Base-by-base conservation (phyloP, 2,888 invertebrate genomes). In the Xestia rhomboidea region DNA sequence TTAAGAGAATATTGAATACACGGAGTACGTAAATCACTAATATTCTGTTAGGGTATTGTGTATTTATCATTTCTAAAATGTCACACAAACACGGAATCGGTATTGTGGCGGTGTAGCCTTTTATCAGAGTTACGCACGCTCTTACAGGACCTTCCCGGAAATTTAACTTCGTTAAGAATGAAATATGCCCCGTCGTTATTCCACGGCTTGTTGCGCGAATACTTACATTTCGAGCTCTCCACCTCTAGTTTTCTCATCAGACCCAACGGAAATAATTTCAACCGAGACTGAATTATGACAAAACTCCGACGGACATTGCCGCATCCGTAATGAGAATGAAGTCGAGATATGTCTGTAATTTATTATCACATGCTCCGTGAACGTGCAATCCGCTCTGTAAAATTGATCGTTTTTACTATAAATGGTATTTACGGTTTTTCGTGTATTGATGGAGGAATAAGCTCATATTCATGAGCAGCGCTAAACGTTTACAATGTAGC, bases 131-230 rank as follows among this genome's bases (percentile, higher is more conserved):
- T 95, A 96, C 96, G 95, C 96, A 96, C 95, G 95, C 95, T 94
- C 94, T 93, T 93, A 93, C 93, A 94, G 95, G 93, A 93, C 94
- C 94, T 93, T 93, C 93, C 95, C 95, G 96, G 95, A 96, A 96
- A 96, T 96, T 96, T 96, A 95, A 96, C 95, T 96, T 96, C 95
- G 96, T 96, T 96, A 96, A 96, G 96, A 95, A 96, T 96, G 96
- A 96, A 96, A 96, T 96, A 96, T 96, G 95, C 93, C 94, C 94
- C 94, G 93, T 94, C 96, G 96, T 96, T 96, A 96, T 94, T 94
- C 95, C 94, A 94, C 94, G 95, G 95, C 95, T 96, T 96, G 96
- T 96, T 96, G 95, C 95, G 93, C 95, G 95, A 94, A 95, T 94
- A 95, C 95, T 95, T 96, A 95, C 96, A 95, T 95, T 95, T 93